A percentile compares a stretch with the other conserved stretches of the same genome.
phyloP scores from a whole-genome alignment of 1,140 invertebrate genomes.

The Scaptomyza hsui region DNA sequence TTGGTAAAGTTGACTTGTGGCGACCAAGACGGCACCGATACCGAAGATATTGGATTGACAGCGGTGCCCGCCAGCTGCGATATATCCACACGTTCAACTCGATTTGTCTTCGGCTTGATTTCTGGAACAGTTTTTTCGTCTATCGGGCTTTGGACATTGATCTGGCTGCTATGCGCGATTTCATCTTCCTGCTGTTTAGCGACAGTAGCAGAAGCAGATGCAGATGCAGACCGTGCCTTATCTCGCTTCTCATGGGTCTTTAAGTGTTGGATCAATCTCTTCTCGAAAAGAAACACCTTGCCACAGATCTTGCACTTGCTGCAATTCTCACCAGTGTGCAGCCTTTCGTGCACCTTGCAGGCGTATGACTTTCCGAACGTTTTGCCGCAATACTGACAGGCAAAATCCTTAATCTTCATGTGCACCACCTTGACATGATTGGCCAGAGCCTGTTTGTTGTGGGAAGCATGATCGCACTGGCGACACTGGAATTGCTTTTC shows the following conservation, averaged over 20 bases:
- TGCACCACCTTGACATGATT: slow-evolving; percentile 79
- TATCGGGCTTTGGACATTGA: neutral
- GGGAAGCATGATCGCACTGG: slow-evolving; percentile 73
- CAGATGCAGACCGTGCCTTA: slow-evolving; percentile 44
- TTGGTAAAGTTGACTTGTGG: slow-evolving; percentile 78
- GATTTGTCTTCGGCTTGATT: slow-evolving; percentile 40
- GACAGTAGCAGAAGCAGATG: slow-evolving; percentile 50
- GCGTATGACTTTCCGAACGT: slow-evolving; percentile 76
- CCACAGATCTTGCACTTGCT: slow-evolving; percentile 79
- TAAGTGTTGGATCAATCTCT: slow-evolving; percentile 69
- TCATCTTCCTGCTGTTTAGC: slow-evolving; percentile 29
- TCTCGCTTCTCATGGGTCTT: slow-evolving; percentile 77
- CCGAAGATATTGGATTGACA: slow-evolving; percentile 77
- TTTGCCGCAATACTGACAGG: slow-evolving; percentile 79
- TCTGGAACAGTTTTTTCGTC: neutral
- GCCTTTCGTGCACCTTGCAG: slow-evolving; percentile 75
- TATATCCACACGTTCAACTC: slow-evolving; percentile 75
- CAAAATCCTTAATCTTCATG: slow-evolving; percentile 77
- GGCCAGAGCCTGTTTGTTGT: slow-evolving; percentile 72
- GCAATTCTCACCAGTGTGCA: slow-evolving; percentile 84
- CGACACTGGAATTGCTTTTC: slow-evolving; percentile 78
- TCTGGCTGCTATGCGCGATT: neutral
- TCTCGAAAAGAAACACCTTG: slow-evolving; percentile 73
- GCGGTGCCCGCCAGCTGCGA: slow-evolving; percentile 72
- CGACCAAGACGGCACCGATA: slow-evolving; percentile 78